phyloP scores from a whole-genome alignment of 2,797 vertebrate species.

The Rhinella marina region DNA sequence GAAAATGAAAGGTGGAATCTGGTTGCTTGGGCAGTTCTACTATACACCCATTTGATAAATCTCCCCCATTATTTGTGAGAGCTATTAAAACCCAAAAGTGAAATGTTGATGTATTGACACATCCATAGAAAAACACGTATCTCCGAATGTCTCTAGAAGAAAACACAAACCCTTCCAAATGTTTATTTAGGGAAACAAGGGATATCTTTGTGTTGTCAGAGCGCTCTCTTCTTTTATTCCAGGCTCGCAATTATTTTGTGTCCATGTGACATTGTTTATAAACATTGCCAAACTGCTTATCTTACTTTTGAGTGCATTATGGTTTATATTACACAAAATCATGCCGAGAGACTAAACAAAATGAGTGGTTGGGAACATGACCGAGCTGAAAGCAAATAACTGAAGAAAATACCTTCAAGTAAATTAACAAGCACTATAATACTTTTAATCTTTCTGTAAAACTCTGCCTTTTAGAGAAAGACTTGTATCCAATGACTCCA shows the following conservation, averaged over 20 bases:
- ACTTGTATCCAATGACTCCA: not conserved
- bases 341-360: slow-evolving; percentile 46
- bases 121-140: slow-evolving; percentile 29
- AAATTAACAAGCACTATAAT: not conserved
- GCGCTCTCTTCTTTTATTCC: not conserved
- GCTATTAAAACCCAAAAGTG: slow-evolving; percentile 16
- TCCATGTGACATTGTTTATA: slow-evolving; percentile 50
- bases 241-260: slow-evolving; percentile 38
- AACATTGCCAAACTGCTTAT: slow-evolving; percentile 46
- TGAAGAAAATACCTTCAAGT: slow-evolving; percentile 13
- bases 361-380: slow-evolving; percentile 40
- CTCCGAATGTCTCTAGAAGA: slow-evolving; percentile 10
- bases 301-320: slow-evolving; percentile 47
- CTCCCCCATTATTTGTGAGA: not conserved
- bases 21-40: too few species aligned
- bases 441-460: not conserved
- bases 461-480: not conserved
- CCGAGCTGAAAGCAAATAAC: slow-evolving; percentile 16
- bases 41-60: too few species aligned
- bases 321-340: slow-evolving; percentile 53
- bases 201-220: slow-evolving; percentile 40
- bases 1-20: too few species aligned
- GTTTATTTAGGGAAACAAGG: slow-evolving; percentile 46
- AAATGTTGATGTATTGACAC: slow-evolving; percentile 41
- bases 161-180: slow-evolving; percentile 31